Evolutionary conservation across 2,888 invertebrate species (phyloP).

Genomic region (Spialia ferax): DNA sequence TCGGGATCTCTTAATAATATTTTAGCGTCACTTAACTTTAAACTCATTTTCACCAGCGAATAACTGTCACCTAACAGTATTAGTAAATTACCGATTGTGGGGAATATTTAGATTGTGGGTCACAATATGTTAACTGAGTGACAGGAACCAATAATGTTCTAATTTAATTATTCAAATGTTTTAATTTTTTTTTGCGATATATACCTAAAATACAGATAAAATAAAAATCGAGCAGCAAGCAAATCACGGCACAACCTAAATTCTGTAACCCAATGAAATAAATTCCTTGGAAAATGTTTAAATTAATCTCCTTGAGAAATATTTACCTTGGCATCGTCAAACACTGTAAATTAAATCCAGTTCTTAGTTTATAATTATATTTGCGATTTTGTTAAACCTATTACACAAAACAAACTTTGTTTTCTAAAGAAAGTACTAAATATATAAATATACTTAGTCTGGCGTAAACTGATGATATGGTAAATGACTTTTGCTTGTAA

Average conservation of each 20-base stretch:
- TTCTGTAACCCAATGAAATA: background rate
- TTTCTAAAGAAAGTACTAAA: background rate
- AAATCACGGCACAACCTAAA: background rate
- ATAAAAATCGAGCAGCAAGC: background rate
- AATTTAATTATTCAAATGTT: no score
- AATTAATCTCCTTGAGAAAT: conserved; percentile 3
- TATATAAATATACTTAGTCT: background rate
- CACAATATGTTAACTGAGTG: no score
- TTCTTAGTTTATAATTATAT: background rate
- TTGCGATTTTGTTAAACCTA: conserved; percentile 8
- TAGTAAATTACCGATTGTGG: no score
- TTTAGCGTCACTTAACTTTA: no score
- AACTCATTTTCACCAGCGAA: no score
- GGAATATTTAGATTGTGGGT: no score
- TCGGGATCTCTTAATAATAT: no score
- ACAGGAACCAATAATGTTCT: no score
- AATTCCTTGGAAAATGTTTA: background rate
- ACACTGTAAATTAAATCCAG: background rate
- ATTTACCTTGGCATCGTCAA: background rate
- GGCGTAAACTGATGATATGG: background rate
- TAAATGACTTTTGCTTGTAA: background rate
- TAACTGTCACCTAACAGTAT: no score
- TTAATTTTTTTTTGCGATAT: no score
- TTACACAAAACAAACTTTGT: background rate
- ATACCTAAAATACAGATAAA: background rate